Evolutionary conservation across 2,113 vertebrate species (phyloP).

Genomic region (Oreochromis niloticus): DNA sequence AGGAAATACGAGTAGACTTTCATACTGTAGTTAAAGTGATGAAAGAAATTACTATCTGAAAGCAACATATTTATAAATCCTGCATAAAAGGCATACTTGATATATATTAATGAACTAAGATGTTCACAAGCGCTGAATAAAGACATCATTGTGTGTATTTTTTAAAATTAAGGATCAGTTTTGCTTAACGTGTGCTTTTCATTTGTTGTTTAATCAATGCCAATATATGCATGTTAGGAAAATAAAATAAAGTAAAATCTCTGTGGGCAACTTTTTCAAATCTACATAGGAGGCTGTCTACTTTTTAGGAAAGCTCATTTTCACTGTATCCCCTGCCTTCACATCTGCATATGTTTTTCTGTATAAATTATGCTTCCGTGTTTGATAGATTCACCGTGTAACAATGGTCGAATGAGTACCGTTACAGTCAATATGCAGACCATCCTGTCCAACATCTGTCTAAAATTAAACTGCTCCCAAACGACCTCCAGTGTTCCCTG

Average conservation of each 20-base stretch:
- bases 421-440: not conserved
- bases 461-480: conserved; percentile 24
- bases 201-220: not conserved
- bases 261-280: not conserved
- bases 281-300: not conserved
- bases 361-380: not conserved
- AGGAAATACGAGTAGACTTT: not conserved
- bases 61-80: not conserved
- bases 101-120: not conserved
- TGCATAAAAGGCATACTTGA: not conserved
- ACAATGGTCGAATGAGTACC: not conserved
- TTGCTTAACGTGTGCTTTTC: not conserved
- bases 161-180: not conserved
- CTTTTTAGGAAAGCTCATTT: not conserved
- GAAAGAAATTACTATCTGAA: not conserved
- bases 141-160: not conserved
- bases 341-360: not conserved
- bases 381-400: not conserved
- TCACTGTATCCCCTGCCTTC: not conserved
- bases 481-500: not conserved
- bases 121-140: not conserved
- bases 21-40: not conserved
- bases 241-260: not conserved
- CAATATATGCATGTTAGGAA: not conserved
- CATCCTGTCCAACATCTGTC: not conserved